A percentile compares a stretch with the other conserved stretches of the same genome.
These are phyloP conservation scores for Spea bombifrons DNA, from an alignment of 2,113 vertebrate genomes.

Conservation along the genomic window DNA sequence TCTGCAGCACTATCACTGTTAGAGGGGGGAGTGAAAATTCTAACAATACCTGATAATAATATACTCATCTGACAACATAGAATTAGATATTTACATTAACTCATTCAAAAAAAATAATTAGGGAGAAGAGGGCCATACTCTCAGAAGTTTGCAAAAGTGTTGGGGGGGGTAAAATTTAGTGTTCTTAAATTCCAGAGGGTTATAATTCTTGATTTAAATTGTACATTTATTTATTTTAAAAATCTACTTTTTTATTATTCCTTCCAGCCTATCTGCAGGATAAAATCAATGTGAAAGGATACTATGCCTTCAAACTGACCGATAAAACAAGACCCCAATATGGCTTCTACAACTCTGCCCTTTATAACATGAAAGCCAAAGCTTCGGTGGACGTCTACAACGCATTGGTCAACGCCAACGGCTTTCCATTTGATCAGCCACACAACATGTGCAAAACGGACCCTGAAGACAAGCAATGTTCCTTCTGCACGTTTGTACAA, in stretches of 20 bases:
- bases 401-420: constrained; percentile 68
- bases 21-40: no score
- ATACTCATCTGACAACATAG: no score
- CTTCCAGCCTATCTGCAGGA: constrained; percentile 78
- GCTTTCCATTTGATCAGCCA: constrained; percentile 64
- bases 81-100: no score
- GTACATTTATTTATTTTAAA: no score
- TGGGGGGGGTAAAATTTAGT: no score
- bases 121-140: no score
- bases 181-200: no score
- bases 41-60: no score
- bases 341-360: constrained; percentile 79
- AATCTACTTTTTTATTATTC: neutral
- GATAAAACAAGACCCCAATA: constrained; percentile 74
- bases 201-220: no score
- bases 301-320: constrained; percentile 85
- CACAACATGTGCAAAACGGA: constrained; percentile 52
- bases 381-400: constrained; percentile 77
- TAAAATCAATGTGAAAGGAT: constrained; percentile 82
- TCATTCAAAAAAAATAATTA: no score
- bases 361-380: constrained; percentile 77
- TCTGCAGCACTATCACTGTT: no score
- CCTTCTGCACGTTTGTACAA: constrained; percentile 65
- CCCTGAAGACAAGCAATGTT: constrained; percentile 55
- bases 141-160: no score